Evolutionary conservation across 2,888 invertebrate genomes (phyloP), one percentile per base, ranked within the genome.

Genomic region (Athripsodes cinereus): DNA sequence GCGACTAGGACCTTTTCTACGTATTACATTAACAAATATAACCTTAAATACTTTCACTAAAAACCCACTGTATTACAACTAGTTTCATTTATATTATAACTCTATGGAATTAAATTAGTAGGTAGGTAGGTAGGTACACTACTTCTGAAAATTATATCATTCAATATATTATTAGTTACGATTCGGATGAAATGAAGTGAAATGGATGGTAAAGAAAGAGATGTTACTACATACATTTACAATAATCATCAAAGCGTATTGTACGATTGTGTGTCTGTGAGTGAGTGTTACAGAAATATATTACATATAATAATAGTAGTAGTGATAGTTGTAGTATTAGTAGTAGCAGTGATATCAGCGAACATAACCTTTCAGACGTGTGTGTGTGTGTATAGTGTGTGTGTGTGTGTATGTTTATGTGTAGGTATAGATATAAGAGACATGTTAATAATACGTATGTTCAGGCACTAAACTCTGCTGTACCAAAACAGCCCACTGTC

Each of bases 381-480:
- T 31, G n/a, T n/a, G n/a, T n/a, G n/a, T n/a, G n/a, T n/a, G n/a
- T n/a, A n/a, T n/a, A n/a, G n/a, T n/a, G n/a, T n/a, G n/a, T n/a
- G n/a, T n/a, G n/a, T n/a, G n/a, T n/a, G n/a, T n/a, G n/a, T n/a
- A n/a, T n/a, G n/a, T n/a, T n/a, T n/a, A n/a, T n/a, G n/a, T n/a
- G n/a, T n/a, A n/a, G n/a, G n/a, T 13, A 40, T 40, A 40, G 40
- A n/a, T 16, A 40, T 40, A 40, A 5, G 13, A 8, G 13, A 8
- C 3, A 40, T 40, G 13, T 40, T 8, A 40, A 8, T 8, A 3
- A 40, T 40, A 40, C n/a, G 40, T 40, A 40, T 40, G 40, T 58
- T 59, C 59, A 63, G 63, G 63, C 63, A 63, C 63, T 63, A 63
- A 63, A 58, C 60, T 58, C 60, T 61, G 58, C 60, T 44, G 57